Percentiles rank a stretch among this genome's conserved stretches.
Conservation (phyloP, 2,888 invertebrate species). For the Rotaria macrura region DNA sequence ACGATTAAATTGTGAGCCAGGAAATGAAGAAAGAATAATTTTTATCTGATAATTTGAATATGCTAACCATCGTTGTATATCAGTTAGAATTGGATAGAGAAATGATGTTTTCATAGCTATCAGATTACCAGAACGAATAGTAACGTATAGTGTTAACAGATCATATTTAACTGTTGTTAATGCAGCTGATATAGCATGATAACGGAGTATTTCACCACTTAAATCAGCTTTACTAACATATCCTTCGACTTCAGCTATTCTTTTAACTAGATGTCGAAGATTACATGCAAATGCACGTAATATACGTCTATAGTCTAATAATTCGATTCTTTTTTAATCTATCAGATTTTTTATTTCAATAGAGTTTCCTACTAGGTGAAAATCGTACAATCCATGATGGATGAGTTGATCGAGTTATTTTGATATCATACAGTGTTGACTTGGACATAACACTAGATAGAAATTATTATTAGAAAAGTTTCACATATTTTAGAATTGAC, state of each 20-base stretch:
- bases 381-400: constrained; percentile 4
- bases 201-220: not conserved
- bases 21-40: not conserved
- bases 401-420: not conserved
- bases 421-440: not conserved
- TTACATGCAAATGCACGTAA: constrained; percentile 13
- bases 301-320: not conserved
- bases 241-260: not conserved
- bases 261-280: not conserved
- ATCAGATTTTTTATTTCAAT: not conserved
- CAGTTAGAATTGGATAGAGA: not conserved
- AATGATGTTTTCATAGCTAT: not conserved
- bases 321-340: not conserved
- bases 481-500: too few species aligned
- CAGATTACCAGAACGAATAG: not conserved
- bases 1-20: not conserved
- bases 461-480: not conserved
- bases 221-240: not conserved
- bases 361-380: not conserved
- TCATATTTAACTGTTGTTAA: constrained; percentile 14
- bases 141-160: not conserved
- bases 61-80: not conserved
- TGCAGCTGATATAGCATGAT: not conserved
- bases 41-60: constrained; percentile 5
- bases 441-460: not conserved